phyloP scores from a whole-genome alignment of 2,113 vertebrate species.

The Accipiter cooperii region DNA sequence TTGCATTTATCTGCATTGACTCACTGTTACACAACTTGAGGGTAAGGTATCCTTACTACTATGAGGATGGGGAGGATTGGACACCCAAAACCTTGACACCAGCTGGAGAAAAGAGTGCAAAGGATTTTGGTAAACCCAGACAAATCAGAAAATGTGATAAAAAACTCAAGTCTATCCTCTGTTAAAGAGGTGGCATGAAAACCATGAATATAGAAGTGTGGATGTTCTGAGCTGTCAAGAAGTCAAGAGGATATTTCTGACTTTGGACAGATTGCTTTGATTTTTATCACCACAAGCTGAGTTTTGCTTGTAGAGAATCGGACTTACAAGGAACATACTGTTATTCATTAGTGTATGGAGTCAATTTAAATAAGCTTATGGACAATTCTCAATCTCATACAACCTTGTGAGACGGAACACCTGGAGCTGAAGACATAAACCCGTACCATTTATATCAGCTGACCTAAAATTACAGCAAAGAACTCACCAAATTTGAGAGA shows the following conservation, averaged over 20 bases:
- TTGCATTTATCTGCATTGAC: constrained; percentile 48
- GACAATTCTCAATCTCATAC: neutral
- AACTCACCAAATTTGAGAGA: neutral
- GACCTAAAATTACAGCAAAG: neutral
- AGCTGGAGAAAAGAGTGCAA: neutral
- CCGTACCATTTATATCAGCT: neutral
- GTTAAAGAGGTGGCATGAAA: neutral
- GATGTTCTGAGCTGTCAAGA: neutral
- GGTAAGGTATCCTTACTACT: neutral
- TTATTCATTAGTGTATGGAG: neutral
- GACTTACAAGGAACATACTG: neutral
- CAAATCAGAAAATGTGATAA: neutral
- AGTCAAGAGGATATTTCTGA: neutral
- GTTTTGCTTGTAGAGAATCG: neutral
- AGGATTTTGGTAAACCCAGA: neutral
- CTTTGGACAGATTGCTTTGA: neutral
- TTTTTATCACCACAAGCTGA: neutral
- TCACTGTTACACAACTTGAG: constrained; percentile 48
- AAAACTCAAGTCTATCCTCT: neutral
- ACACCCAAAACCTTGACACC: neutral
- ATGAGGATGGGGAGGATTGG: neutral
- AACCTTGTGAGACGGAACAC: neutral
- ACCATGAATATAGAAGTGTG: neutral
- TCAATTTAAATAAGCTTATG: neutral
- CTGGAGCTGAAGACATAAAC: neutral